These are phyloP conservation scores for Mythimna loreyi DNA, from an alignment of 2,888 invertebrate species.

Conservation along the genomic window DNA sequence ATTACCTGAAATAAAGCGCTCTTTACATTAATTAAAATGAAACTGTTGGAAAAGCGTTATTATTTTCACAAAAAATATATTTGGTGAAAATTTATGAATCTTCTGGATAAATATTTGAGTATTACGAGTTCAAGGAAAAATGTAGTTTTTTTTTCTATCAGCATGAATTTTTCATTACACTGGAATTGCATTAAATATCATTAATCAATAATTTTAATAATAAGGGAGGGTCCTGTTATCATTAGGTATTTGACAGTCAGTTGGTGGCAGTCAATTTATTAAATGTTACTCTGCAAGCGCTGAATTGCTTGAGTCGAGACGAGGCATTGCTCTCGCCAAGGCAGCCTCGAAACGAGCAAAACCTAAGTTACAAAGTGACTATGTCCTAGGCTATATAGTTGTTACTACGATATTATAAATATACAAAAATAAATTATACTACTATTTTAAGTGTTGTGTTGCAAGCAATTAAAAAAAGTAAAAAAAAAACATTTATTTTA, in stretches of 20 bases:
- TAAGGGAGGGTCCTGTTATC: neutral
- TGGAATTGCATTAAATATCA: neutral
- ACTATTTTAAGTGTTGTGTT: constrained; percentile 55
- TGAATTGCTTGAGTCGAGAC: constrained; percentile 29
- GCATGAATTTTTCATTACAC: neutral
- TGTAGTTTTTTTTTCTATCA: too few species aligned
- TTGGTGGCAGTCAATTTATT: constrained; percentile 42
- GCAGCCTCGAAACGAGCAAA: constrained; percentile 38
- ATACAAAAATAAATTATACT: constrained; percentile 55
- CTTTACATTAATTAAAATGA: neutral
- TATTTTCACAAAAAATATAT: neutral
- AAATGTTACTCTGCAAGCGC: constrained; percentile 30
- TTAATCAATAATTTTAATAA: neutral
- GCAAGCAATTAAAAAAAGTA: constrained; percentile 64
- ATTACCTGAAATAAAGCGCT: neutral
- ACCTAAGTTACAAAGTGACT: constrained; percentile 62
- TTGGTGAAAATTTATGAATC: neutral
- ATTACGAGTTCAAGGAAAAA: neutral
- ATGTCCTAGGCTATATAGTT: constrained; percentile 51
- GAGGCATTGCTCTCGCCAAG: constrained; percentile 22
- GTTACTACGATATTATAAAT: constrained; percentile 60
- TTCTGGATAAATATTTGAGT: neutral
- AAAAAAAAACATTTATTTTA: constrained; percentile 24
- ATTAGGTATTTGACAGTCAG: constrained; percentile 36
- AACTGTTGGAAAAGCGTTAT: neutral